Percentiles rank a stretch among this genome's conserved stretches.
Conservation (phyloP, 2,888 invertebrate species). For the Ectemnius lituratus region DNA sequence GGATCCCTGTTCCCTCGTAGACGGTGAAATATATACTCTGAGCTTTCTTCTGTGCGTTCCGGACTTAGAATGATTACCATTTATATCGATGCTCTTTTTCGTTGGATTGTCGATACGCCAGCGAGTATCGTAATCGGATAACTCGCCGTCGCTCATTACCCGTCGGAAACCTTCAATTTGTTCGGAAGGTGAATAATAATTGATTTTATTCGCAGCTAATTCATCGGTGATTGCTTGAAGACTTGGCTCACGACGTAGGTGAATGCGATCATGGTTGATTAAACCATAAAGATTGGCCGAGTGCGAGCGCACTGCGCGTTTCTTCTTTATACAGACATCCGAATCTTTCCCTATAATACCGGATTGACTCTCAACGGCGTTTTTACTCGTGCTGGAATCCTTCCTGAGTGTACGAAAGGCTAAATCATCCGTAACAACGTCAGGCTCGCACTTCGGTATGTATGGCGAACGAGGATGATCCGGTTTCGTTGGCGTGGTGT, state of each 20-base stretch:
- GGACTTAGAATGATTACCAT: conserved; percentile 62
- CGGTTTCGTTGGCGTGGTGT: conserved; percentile 73
- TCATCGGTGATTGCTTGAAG: conserved; percentile 40
- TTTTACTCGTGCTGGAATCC: conserved; percentile 80
- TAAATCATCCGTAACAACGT: conserved; percentile 91
- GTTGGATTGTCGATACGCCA: conserved; percentile 25
- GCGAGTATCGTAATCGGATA: conserved; percentile 47
- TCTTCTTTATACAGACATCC: conserved; percentile 81
- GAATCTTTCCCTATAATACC: conserved; percentile 12
- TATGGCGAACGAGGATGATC: conserved; percentile 81
- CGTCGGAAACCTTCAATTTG: conserved; percentile 39
- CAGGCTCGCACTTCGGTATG: conserved; percentile 86
- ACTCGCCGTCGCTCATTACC: conserved; percentile 49
- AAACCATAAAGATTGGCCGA: conserved; percentile 91
- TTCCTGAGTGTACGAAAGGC: conserved; percentile 92
- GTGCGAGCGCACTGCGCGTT: conserved; percentile 88
- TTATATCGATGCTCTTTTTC: conserved; percentile 59
- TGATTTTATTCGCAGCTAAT: conserved; percentile 15
- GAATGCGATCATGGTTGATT: conserved; percentile 79
- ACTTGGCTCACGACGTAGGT: conserved; percentile 36
- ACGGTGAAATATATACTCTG: conserved; percentile 59
- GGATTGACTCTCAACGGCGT: conserved; percentile 26
- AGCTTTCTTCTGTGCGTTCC: conserved; percentile 52
- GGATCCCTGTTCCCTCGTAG: conserved; percentile 20
- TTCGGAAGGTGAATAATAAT: conserved; percentile 17